phyloP scores from a whole-genome alignment of 2,113 vertebrate species.

The Grantiella picta region DNA sequence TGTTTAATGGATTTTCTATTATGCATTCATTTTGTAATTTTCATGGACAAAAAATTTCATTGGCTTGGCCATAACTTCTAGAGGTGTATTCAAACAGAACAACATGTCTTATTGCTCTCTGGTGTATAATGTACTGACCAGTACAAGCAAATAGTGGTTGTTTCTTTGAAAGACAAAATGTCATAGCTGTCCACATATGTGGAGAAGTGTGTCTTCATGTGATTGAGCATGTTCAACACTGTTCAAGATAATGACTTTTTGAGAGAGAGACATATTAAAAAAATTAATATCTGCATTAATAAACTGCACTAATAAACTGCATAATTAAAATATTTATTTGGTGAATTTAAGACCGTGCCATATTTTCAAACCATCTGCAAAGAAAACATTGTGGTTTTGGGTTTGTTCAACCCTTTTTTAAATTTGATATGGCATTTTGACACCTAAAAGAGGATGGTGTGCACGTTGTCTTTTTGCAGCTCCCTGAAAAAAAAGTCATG shows the following conservation, averaged over 20 bases:
- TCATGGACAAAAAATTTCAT: background rate
- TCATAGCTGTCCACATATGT: background rate
- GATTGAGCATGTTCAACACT: background rate
- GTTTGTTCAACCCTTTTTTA: background rate
- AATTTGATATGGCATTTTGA: background rate
- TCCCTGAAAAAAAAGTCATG: background rate
- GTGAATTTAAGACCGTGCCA: background rate
- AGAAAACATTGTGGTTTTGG: background rate
- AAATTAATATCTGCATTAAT: background rate
- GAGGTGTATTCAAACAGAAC: background rate
- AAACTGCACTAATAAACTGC: background rate
- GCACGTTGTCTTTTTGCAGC: background rate
- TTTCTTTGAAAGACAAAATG: background rate
- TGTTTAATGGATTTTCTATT: background rate
- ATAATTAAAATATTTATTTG: background rate
- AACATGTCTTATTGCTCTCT: background rate
- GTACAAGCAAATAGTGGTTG: background rate
- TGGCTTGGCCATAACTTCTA: background rate
- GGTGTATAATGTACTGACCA: background rate
- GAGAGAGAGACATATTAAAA: background rate
- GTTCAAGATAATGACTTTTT: background rate
- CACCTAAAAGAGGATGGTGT: background rate
- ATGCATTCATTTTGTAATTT: background rate
- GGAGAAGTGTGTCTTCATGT: background rate
- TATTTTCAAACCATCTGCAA: background rate